phyloP scores from a whole-genome alignment of 2,113 vertebrate genomes.

The Anser cygnoides region DNA sequence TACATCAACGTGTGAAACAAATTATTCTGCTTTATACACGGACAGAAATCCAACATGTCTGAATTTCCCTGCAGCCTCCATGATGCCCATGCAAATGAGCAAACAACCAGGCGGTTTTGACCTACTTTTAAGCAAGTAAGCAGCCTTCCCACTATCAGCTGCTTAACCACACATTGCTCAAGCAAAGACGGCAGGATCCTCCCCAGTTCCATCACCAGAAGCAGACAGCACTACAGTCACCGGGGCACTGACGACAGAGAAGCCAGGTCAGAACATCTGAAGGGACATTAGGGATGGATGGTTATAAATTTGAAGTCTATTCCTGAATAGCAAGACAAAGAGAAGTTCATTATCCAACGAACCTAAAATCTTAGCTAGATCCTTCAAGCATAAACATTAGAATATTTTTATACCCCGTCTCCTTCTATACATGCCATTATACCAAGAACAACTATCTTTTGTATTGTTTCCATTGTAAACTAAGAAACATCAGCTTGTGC shows the following conservation, averaged over 20 bases:
- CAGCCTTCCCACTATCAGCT: neutral
- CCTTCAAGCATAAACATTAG: neutral
- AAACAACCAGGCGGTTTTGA: neutral
- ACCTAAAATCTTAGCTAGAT: neutral
- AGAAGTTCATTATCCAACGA: neutral
- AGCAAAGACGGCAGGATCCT: neutral
- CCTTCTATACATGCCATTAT: neutral
- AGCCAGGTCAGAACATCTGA: neutral
- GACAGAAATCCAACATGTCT: neutral
- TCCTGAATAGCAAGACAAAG: neutral
- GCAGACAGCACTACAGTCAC: neutral
- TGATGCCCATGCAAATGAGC: neutral
- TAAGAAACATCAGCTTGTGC: neutral
- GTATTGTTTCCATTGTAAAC: neutral
- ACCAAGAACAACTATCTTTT: neutral
- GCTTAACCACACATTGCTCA: neutral
- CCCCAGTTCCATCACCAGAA: neutral
- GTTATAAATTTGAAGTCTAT: neutral
- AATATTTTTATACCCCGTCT: neutral
- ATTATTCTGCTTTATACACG: neutral
- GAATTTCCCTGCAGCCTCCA: neutral
- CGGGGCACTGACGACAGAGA: neutral
- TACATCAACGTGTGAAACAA: neutral
- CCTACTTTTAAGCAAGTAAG: neutral
- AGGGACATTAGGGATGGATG: neutral